Conservation (phyloP, 2,797 vertebrate species). For the Acanthiza pusilla region DNA sequence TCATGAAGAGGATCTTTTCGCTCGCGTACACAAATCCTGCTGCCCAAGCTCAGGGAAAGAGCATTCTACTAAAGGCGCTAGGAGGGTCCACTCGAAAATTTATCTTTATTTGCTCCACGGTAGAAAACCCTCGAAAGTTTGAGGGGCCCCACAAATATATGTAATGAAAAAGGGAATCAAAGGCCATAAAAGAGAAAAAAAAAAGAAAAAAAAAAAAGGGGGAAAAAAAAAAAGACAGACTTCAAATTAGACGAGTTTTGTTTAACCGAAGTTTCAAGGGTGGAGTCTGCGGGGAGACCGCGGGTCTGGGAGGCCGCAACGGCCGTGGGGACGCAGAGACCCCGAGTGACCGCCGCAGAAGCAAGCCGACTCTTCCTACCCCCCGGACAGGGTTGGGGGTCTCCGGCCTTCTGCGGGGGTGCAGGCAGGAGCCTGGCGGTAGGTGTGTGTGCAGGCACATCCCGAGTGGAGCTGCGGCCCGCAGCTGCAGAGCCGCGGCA, state of each 20-base stretch:
- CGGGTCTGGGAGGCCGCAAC: accelerated
- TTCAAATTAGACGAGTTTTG: background rate
- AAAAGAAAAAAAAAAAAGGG: too few relatives aligned
- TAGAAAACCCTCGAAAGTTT: background rate
- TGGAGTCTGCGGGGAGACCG: background rate
- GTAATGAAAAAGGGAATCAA: background rate
- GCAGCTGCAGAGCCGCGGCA: background rate
- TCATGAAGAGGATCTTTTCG: background rate
- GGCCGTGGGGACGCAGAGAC: accelerated
- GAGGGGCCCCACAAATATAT: background rate
- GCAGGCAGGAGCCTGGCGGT: background rate
- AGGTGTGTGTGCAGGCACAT: accelerated
- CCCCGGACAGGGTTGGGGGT: accelerated
- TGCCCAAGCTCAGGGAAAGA: background rate
- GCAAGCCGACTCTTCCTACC: accelerated
- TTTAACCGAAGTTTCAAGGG: background rate
- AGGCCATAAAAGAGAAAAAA: background rate
- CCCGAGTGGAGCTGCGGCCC: accelerated
- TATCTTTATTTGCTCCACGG: background rate
- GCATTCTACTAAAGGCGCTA: background rate
- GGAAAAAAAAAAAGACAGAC: too few relatives aligned
- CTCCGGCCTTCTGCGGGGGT: accelerated
- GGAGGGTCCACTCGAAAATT: accelerated
- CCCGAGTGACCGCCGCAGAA: accelerated
- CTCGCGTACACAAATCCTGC: background rate